Evolutionary conservation across 2,888 invertebrate genomes (phyloP).

Genomic region (Nymphalis polychloros): DNA sequence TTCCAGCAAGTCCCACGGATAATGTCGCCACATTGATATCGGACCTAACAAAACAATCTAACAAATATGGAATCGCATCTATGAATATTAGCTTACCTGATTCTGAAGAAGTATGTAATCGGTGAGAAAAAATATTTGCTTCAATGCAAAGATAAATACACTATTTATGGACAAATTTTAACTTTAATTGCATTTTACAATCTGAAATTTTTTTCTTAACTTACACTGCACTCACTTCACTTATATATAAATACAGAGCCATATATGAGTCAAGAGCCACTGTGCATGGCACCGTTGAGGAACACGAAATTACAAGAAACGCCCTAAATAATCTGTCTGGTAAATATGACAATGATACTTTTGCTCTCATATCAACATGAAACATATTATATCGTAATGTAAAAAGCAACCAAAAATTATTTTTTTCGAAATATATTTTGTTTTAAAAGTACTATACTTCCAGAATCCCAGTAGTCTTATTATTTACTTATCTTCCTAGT

Average conservation of each 20-base stretch:
- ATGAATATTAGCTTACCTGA: constrained; percentile 66
- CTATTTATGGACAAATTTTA: no score
- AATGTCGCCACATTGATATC: constrained; percentile 54
- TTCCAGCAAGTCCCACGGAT: constrained; percentile 59
- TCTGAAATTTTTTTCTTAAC: no score
- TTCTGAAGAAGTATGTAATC: constrained; percentile 64
- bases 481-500: no score
- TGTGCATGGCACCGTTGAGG: constrained; percentile 28
- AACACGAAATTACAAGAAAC: constrained; percentile 34
- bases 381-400: no score
- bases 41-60: constrained; percentile 50
- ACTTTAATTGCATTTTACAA: not conserved
- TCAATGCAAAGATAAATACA: constrained; percentile 10
- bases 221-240: not conserved
- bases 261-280: constrained; percentile 49
- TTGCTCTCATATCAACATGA: not conserved
- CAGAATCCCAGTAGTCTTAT: no score
- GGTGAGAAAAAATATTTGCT: constrained; percentile 45
- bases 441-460: no score
- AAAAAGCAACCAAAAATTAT: no score
- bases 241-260: constrained; percentile 47
- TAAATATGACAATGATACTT: constrained; percentile 30
- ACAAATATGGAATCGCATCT: constrained; percentile 55
- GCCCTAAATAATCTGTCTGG: constrained; percentile 51
- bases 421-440: no score